These are phyloP conservation scores for Oreortyx pictus DNA, from an alignment of 2,797 vertebrate genomes.

Conservation along the genomic window DNA sequence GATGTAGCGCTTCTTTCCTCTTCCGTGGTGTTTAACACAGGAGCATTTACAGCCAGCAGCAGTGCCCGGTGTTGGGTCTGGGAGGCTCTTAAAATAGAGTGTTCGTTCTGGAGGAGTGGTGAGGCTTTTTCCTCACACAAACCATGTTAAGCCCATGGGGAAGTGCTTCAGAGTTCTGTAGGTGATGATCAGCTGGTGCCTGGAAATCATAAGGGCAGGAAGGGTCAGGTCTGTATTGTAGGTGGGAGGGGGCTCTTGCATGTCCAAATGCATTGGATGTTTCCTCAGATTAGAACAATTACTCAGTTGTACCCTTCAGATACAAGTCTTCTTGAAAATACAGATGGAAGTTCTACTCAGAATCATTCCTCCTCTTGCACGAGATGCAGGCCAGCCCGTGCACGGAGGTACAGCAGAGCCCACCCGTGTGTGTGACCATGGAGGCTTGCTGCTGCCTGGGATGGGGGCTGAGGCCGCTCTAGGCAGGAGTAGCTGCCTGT, in stretches of 20 bases:
- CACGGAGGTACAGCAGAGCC: not conserved
- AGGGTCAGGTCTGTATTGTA: not conserved
- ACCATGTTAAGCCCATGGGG: too few species aligned
- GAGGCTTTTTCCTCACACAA: not conserved
- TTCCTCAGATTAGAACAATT: not conserved
- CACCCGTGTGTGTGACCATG: too few species aligned
- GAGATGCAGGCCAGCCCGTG: not conserved
- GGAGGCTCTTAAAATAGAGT: fast-evolving
- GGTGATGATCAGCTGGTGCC: not conserved
- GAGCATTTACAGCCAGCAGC: not conserved
- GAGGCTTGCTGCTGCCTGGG: too few species aligned
- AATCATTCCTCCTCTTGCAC: not conserved
- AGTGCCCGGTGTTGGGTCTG: fast-evolving
- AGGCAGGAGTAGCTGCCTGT: not conserved
- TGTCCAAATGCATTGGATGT: not conserved
- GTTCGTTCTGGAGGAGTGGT: not conserved
- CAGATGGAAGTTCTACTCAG: not conserved
- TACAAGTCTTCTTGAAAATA: fast-evolving
- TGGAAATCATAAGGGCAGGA: too few species aligned
- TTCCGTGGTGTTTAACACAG: not conserved
- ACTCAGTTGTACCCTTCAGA: not conserved
- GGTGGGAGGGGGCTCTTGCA: not conserved
- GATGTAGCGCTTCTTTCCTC: not conserved
- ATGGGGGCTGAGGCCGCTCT: too few species aligned
- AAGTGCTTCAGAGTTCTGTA: not conserved